Evolutionary conservation across 2,113 vertebrate genomes (phyloP).

Genomic region (Ceratotherium simum): DNA sequence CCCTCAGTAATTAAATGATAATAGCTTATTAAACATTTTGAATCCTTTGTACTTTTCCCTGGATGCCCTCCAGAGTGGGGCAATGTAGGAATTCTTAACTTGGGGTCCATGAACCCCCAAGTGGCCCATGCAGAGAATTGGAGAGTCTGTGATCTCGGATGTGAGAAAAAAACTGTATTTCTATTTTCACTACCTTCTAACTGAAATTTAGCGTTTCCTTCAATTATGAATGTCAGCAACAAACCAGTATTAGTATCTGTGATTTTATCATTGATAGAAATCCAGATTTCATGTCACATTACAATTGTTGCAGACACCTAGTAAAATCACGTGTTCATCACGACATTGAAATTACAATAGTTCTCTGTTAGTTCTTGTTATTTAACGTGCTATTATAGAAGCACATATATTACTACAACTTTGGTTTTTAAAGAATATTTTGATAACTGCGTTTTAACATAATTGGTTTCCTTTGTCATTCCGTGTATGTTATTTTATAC

Average conservation of each 20-base stretch:
- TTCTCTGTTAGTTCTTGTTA: neutral
- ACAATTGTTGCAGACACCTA: neutral
- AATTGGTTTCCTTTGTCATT: neutral
- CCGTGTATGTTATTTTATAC: neutral
- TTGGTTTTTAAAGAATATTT: neutral
- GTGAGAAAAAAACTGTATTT: neutral
- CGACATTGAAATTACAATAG: neutral
- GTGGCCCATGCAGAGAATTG: neutral
- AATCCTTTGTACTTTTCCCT: neutral
- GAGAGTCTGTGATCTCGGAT: neutral
- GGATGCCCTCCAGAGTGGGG: neutral
- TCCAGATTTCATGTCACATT: neutral
- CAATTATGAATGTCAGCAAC: neutral
- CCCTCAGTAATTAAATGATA: neutral
- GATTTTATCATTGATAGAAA: neutral
- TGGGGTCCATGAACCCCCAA: neutral
- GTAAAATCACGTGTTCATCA: neutral
- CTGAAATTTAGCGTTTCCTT: neutral
- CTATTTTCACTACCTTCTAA: neutral
- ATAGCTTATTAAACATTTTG: neutral
- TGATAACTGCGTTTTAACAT: neutral
- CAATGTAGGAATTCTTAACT: neutral
- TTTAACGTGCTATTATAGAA: neutral
- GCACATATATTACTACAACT: neutral
- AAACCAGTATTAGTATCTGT: neutral